Conservation (phyloP, 1,140 invertebrate species). For the Calliopsis andreniformis region DNA sequence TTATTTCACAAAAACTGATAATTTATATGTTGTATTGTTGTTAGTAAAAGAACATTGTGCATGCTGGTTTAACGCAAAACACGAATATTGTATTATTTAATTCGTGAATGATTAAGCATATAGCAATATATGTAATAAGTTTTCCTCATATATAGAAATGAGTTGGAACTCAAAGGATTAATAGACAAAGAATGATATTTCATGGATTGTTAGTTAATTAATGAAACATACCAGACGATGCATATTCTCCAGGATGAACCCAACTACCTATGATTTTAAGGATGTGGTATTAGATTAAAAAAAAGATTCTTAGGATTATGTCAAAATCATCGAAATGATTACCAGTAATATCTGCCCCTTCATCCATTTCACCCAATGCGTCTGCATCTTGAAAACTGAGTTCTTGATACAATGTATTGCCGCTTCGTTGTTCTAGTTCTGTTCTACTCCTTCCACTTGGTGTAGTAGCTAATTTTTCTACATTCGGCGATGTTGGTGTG, state of each 20-base stretch:
- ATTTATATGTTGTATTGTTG: neutral
- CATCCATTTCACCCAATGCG: conserved; percentile 90
- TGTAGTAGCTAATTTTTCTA: conserved; percentile 76
- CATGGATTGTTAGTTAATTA: conserved; percentile 19
- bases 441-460: conserved; percentile 88
- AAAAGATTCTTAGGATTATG: conserved; percentile 34
- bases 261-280: conserved; percentile 89
- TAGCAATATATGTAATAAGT: neutral
- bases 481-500: conserved; percentile 81
- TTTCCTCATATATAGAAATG: neutral
- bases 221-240: conserved; percentile 93
- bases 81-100: conserved; percentile 21
- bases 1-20: conserved; percentile 11
- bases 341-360: conserved; percentile 94
- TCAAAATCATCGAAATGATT: conserved; percentile 53
- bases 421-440: conserved; percentile 93
- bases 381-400: conserved; percentile 93
- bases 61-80: conserved; percentile 29
- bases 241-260: conserved; percentile 99
- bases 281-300: conserved; percentile 38
- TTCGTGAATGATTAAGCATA: conserved; percentile 9
- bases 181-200: neutral
- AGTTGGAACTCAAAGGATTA: conserved; percentile 48
- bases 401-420: conserved; percentile 95
- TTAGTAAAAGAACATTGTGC: conserved; percentile 8